Percentiles rank a stretch among this genome's conserved stretches.
Conservation (phyloP, 2,797 vertebrate genomes). For the Mionectes olivaceus region DNA sequence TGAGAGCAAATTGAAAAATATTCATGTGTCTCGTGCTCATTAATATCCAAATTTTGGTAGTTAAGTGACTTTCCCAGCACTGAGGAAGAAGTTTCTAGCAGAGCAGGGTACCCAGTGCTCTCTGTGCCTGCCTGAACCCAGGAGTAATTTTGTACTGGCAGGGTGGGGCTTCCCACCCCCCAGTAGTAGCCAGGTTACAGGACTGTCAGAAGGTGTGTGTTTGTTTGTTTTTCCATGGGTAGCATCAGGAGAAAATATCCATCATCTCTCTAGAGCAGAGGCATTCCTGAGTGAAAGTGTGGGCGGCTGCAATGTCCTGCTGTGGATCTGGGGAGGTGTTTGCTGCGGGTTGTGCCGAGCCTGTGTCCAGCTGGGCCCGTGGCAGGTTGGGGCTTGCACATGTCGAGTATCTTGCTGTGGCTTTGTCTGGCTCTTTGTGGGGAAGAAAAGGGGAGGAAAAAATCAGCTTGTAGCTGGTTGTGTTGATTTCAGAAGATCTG, state of each 20-base stretch:
- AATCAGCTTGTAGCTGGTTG: background rate
- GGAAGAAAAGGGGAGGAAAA: rapidly evolving
- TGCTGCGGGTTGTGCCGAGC: background rate
- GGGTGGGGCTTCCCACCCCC: background rate
- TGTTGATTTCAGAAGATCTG: background rate
- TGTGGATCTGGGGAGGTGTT: background rate
- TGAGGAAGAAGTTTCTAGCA: background rate
- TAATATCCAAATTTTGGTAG: background rate
- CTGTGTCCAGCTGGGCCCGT: slow-evolving; percentile 24
- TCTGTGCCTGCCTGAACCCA: background rate
- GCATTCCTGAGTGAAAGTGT: slow-evolving; percentile 56
- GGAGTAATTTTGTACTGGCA: background rate
- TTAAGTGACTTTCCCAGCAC: background rate
- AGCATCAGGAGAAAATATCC: slow-evolving; percentile 55
- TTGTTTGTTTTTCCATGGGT: slow-evolving; percentile 39
- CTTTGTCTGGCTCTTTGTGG: background rate
- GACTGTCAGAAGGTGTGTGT: slow-evolving; percentile 14
- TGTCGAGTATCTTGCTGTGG: background rate
- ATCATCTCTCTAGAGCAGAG: slow-evolving; percentile 25
- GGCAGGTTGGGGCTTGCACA: slow-evolving; percentile 8
- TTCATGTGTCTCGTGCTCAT: background rate
- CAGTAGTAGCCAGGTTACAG: background rate
- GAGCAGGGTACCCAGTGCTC: background rate
- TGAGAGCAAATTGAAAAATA: background rate
- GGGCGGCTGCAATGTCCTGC: background rate